Evolutionary conservation across 2,113 vertebrate species (phyloP).

Genomic region (Bos javanicus): DNA sequence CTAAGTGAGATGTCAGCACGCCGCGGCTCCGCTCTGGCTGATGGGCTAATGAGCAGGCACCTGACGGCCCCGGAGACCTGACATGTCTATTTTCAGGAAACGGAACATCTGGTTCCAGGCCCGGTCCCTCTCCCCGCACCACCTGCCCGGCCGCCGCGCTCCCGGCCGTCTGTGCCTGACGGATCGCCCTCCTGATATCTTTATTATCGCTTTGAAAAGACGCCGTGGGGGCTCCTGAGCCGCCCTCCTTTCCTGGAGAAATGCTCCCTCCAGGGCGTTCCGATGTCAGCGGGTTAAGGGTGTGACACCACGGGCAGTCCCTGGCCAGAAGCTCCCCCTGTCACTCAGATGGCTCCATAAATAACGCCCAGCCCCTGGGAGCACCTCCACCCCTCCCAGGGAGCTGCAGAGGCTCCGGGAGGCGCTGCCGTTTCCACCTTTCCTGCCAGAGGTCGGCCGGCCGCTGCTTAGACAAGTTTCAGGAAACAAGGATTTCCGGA

Average conservation of each 20-base stretch:
- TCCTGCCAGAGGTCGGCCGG: slow-evolving; percentile 11
- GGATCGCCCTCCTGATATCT: slow-evolving; percentile 85
- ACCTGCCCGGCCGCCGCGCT: slow-evolving; percentile 77
- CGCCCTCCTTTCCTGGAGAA: slow-evolving; percentile 67
- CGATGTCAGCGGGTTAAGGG: slow-evolving; percentile 78
- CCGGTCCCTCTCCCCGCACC: slow-evolving; percentile 71
- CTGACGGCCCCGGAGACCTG: slow-evolving; percentile 84
- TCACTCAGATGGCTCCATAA: slow-evolving; percentile 64
- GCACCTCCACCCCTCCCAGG: not conserved
- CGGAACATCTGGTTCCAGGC: slow-evolving; percentile 88
- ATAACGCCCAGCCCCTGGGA: slow-evolving; percentile 35
- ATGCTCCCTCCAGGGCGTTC: slow-evolving; percentile 66
- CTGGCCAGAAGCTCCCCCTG: slow-evolving; percentile 67
- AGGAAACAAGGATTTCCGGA: slow-evolving; percentile 4
- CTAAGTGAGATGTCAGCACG: slow-evolving; percentile 78
- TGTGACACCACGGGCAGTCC: slow-evolving; percentile 65
- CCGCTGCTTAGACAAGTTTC: not conserved
- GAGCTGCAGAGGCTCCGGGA: not conserved
- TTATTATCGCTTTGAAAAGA: slow-evolving; percentile 82
- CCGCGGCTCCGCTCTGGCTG: slow-evolving; percentile 74
- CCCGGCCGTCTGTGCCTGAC: slow-evolving; percentile 78
- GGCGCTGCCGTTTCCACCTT: not conserved
- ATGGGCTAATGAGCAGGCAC: slow-evolving; percentile 88
- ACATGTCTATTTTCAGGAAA: slow-evolving; percentile 92
- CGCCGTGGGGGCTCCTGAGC: slow-evolving; percentile 65